phyloP scores from a whole-genome alignment of 2,888 invertebrate genomes.

The Hirtodrosophila cameraria region DNA sequence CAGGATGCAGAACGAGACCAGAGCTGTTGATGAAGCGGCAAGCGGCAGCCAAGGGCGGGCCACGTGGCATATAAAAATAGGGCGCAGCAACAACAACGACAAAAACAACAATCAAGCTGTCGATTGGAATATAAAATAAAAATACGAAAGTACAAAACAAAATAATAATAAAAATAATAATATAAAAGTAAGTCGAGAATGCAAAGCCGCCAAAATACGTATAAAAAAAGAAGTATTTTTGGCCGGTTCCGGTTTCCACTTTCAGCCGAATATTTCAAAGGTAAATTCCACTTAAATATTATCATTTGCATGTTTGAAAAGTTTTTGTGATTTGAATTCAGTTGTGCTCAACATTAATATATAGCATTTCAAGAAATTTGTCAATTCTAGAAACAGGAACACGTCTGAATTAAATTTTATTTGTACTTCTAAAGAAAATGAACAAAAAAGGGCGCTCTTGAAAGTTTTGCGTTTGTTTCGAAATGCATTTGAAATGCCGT shows the following conservation, averaged over 20 bases:
- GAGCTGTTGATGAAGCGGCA: slow-evolving; percentile 23
- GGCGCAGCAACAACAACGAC: slow-evolving; percentile 9
- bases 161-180: background rate
- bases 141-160: background rate
- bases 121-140: slow-evolving; percentile 9
- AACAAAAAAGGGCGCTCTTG: background rate
- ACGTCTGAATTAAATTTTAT: background rate
- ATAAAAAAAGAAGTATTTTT: background rate
- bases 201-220: background rate
- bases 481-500: slow-evolving; percentile 29
- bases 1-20: background rate
- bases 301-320: no score
- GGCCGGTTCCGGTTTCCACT: no score
- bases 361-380: no score
- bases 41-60: background rate
- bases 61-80: slow-evolving; percentile 39
- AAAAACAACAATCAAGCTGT: slow-evolving; percentile 3
- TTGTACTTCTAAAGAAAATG: background rate
- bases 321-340: no score
- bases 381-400: no score
- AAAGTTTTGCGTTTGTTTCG: background rate
- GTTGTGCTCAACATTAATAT: no score
- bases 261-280: no score
- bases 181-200: background rate
- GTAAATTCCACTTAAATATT: no score